Base-by-base conservation (phyloP, 2,113 vertebrate genomes). In the Anguilla japonica region DNA sequence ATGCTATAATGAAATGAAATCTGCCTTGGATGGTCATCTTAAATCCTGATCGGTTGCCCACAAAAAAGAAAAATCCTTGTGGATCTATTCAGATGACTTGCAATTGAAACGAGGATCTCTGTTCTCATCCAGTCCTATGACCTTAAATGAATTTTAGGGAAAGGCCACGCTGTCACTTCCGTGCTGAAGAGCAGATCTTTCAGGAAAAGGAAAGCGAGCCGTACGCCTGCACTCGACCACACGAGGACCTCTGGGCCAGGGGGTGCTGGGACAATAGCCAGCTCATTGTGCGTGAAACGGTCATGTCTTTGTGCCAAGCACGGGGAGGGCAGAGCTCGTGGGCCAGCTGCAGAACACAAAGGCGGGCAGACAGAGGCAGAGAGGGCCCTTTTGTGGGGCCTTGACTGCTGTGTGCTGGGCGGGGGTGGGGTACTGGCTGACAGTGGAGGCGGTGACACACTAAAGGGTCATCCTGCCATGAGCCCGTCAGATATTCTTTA, bases 331-430 rank as follows among this genome's bases (percentile, higher is more conserved):
- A 75, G 71, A 26, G 71, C 71, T 75, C 9, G n/a, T 0, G 34
- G 71, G 71, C 71, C 71, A 75, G 71, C 71, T 75, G 71, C 71
- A 75, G 71, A 14, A 26, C 71, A 75, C n/a, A 75, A 75, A 75
- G n/a, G 71, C 20, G 9, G n/a, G 71, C 60, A 67, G 60, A 67
- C 60, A 26, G 60, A 26, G 60, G 60, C 60, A 75, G 71, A 75
- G 71, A 75, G 71, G n/a, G 5, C 71, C 71, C 71, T 9, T 34
- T 75, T 75, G 71, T 75, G 71, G 71, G 26, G 63, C 63, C 26
- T 71, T 26, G 22, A n/a, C 9, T 71, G 9, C 63, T 5, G 63
- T 71, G 71, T 26, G 34, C 9, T n/a, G 71, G 71, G 29, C 34
- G 71, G 71, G 71, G 60, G 60, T 26, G 18, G 60, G 60, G 20